Evolutionary conservation across 2,888 invertebrate species (phyloP).

Genomic region (Tetragnatha montana): DNA sequence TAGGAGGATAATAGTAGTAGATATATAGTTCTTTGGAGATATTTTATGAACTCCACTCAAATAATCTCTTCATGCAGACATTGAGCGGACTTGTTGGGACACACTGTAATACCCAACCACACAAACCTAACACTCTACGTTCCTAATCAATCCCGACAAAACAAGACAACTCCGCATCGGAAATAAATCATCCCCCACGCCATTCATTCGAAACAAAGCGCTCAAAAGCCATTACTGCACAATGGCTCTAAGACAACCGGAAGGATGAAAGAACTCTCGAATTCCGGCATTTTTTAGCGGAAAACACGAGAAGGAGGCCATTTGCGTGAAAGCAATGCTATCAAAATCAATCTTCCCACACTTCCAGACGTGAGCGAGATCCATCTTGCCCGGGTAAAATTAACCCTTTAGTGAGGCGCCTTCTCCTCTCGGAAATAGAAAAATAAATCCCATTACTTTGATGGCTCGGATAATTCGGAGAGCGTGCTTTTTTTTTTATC

Average conservation of each 20-base stretch:
- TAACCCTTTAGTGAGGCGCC: conserved; percentile 59
- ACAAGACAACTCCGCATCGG: too few relatives aligned
- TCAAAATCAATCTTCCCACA: conserved; percentile 61
- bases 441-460: conserved; percentile 63
- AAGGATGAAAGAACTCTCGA: neutral
- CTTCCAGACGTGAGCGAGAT: conserved; percentile 32
- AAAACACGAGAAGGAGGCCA: conserved; percentile 22
- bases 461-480: conserved; percentile 42
- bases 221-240: too few relatives aligned
- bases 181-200: too few relatives aligned
- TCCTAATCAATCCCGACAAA: too few relatives aligned
- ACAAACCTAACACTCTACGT: too few relatives aligned
- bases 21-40: too few relatives aligned
- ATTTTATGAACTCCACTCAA: too few relatives aligned
- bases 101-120: too few relatives aligned
- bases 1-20: too few relatives aligned
- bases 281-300: neutral
- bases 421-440: conserved; percentile 32
- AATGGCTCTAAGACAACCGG: neutral
- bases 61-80: too few relatives aligned
- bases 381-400: conserved; percentile 51
- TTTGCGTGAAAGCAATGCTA: conserved; percentile 56
- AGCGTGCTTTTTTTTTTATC: conserved; percentile 9
- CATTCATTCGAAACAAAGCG: too few relatives aligned
- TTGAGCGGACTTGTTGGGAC: too few relatives aligned